Evolutionary conservation across 2,888 invertebrate genomes (phyloP).

Genomic region (Philonicus albiceps): DNA sequence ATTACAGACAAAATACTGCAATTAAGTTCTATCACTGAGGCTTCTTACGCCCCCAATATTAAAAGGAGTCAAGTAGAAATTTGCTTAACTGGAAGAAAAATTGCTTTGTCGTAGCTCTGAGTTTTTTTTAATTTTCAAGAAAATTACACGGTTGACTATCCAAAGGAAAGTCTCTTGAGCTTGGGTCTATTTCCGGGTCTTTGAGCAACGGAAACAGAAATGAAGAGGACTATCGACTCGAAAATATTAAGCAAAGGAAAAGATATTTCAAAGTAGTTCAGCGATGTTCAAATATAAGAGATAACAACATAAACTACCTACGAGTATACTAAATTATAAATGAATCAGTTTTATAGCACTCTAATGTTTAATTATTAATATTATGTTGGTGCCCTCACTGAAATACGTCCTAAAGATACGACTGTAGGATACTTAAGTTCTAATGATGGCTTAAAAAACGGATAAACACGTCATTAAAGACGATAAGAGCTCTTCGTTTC

Average conservation of each 20-base stretch:
- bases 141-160: background rate
- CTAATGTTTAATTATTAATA: slow-evolving; percentile 5
- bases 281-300: background rate
- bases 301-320: background rate
- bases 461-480: slow-evolving; percentile 11
- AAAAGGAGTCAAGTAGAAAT: background rate
- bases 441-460: background rate
- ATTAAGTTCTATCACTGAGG: background rate
- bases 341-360: background rate
- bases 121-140: background rate
- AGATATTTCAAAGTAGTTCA: background rate
- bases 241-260: background rate
- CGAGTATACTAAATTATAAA: background rate
- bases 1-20: background rate
- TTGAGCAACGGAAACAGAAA: background rate
- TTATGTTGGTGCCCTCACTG: background rate
- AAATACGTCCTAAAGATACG: background rate
- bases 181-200: background rate
- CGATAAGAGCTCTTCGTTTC: background rate
- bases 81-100: background rate
- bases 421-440: background rate
- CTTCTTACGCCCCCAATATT: background rate
- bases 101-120: background rate
- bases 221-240: background rate
- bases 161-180: background rate